Conservation (phyloP, 2,888 invertebrate species). For the Melikaiella ostensackeni region DNA sequence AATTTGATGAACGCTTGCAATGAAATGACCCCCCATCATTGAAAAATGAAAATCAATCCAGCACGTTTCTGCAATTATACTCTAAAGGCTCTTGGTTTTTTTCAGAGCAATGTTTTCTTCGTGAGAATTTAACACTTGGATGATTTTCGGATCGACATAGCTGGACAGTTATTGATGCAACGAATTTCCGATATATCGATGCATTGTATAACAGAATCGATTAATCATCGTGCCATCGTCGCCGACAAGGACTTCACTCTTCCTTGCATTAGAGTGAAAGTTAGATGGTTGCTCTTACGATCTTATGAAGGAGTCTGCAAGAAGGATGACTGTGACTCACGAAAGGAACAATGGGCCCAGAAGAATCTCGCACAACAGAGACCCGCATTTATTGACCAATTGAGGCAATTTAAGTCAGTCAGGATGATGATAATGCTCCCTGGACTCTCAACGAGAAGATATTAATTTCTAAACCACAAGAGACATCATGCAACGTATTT, state of each 20-base stretch:
- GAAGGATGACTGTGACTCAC: constrained; percentile 57
- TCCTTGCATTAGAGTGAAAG: constrained; percentile 56
- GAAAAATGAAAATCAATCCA: too few relatives aligned
- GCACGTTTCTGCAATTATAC: not conserved
- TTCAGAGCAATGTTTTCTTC: not conserved
- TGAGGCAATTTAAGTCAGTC: constrained; percentile 37
- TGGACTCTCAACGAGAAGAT: not conserved
- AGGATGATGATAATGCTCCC: constrained; percentile 27
- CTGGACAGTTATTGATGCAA: constrained; percentile 29
- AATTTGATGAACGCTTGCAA: too few relatives aligned
- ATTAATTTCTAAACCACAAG: constrained; percentile 15
- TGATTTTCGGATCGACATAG: not conserved
- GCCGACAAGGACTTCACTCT: constrained; percentile 31
- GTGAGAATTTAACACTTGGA: constrained; percentile 6
- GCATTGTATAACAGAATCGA: constrained; percentile 19
- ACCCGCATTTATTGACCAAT: constrained; percentile 39
- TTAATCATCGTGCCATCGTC: constrained; percentile 38
- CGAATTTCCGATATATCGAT: constrained; percentile 16
- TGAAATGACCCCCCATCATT: too few relatives aligned
- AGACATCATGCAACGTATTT: constrained; percentile 5
- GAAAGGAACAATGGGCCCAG: constrained; percentile 56
- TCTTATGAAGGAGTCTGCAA: constrained; percentile 44
- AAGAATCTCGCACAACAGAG: constrained; percentile 34
- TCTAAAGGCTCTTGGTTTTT: not conserved
- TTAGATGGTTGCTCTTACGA: constrained; percentile 50